Evolutionary conservation across 2,888 invertebrate species (phyloP).

Genomic region (Parelbella ahira): DNA sequence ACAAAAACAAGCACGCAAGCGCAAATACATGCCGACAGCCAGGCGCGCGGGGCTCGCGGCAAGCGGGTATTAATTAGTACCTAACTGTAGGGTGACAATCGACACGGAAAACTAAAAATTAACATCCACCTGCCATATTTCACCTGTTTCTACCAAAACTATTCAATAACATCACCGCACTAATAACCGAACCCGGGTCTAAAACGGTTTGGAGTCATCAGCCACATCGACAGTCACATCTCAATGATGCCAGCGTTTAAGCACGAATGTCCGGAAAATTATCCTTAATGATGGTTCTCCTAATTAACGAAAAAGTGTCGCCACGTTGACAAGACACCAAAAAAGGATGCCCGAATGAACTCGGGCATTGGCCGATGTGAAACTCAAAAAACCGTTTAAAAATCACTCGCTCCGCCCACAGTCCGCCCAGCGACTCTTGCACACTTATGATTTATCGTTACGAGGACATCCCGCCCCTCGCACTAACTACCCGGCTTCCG

Average conservation of each 20-base stretch:
- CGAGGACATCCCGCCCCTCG: conserved; percentile 73
- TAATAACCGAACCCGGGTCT: too few relatives aligned
- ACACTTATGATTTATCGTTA: conserved; percentile 78
- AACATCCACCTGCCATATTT: conserved; percentile 13
- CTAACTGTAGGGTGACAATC: conserved; percentile 64
- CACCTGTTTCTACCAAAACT: conserved; percentile 6
- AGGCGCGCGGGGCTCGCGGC: conserved; percentile 48
- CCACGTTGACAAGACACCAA: conserved; percentile 60
- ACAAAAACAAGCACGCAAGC: conserved; percentile 65
- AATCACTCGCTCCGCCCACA: conserved; percentile 75
- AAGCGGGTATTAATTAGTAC: conserved; percentile 67
- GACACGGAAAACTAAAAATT: conserved; percentile 19
- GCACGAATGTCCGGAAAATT: conserved; percentile 58
- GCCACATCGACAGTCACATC: conserved; percentile 3
- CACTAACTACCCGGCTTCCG: conserved; percentile 72
- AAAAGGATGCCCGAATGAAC: conserved; percentile 69
- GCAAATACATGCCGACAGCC: conserved; percentile 50
- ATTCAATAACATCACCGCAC: conserved; percentile 2
- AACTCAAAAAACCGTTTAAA: conserved; percentile 79
- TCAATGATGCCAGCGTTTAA: conserved; percentile 13
- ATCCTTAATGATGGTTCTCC: conserved; percentile 67
- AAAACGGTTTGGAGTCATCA: background rate
- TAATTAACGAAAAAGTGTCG: conserved; percentile 77
- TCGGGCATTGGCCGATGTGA: conserved; percentile 68
- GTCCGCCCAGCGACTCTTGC: conserved; percentile 69